Base-by-base conservation (phyloP, 2,113 vertebrate species). In the Capreolus pygargus region DNA sequence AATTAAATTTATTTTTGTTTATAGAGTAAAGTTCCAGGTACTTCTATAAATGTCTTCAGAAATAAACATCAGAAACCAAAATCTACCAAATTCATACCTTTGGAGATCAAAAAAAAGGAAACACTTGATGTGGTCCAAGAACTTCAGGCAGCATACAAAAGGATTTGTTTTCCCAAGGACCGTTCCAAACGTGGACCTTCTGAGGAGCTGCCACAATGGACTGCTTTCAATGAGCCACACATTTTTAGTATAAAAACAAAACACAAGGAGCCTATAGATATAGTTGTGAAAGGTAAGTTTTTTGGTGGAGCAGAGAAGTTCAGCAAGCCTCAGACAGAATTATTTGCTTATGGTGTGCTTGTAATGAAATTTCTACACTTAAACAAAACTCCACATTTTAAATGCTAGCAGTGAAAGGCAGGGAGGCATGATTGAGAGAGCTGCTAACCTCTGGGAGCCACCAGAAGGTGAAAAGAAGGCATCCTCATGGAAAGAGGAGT, bases 11-110 rank as follows among this genome's bases (percentile, higher is more conserved):
- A 58, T 74, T 95, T 98, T 97, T 95, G 17, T 86, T 97, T 23
- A 61, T 39, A 98, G 98, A 89, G 61, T 91, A 96, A 98, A 94
- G 4, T 86, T 94, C 88, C 93, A 89, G 19, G 83, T 81, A 55
- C 88, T 91, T 97, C 95, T 84, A 47, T 98, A 95, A 97, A 97
- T 92, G 97, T 97, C 93, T 98, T 98, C 47, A 97, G 23, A 97
- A 95, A 97, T 86, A 98, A 97, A 76, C 95, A 97, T 43, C 97
- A 95, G 85, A 97, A 95, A 16, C 17, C 19, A 0, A 97, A 98
- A 95, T 94, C 89, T 89, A 76, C 16, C n/a, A 97, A 74, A 86
- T 97, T 60, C 2, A 36, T 97, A 79, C 96, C 97, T 93, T 58
- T 96, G 50, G 89, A 96, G 10, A 58, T 93, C 54, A 96, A 91